phyloP scores from a whole-genome alignment of 2,888 invertebrate species.

The Mimumesa dahlbomi region DNA sequence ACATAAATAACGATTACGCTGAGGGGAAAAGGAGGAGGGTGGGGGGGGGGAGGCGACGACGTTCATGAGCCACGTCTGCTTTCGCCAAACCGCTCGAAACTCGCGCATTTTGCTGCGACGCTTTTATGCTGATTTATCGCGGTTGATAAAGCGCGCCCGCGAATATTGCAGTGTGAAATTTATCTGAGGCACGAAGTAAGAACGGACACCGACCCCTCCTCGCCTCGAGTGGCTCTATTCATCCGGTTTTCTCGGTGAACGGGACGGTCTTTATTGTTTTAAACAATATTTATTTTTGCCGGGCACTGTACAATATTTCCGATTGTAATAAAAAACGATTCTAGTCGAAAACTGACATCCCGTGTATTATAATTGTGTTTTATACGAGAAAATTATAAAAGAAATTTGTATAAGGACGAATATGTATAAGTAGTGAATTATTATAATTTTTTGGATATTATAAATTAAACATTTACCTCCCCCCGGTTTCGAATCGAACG shows the following conservation, averaged over 20 bases:
- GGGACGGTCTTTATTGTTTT: slow-evolving; percentile 11
- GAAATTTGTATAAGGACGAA: too few species aligned
- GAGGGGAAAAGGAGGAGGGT: slow-evolving; percentile 9
- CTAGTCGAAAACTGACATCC: too few species aligned
- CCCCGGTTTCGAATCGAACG: too few species aligned
- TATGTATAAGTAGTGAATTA: too few species aligned
- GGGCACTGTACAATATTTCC: too few species aligned
- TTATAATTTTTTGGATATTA: too few species aligned
- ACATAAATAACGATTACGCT: slow-evolving; percentile 70
- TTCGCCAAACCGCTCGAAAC: slow-evolving; percentile 28
- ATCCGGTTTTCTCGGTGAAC: neutral
- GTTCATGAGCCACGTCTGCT: slow-evolving; percentile 12
- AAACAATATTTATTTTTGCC: slow-evolving; percentile 22
- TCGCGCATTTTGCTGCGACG: slow-evolving; percentile 29
- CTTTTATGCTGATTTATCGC: slow-evolving; percentile 69
- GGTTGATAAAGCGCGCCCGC: slow-evolving; percentile 63
- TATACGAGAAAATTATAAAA: too few species aligned
- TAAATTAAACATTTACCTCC: too few species aligned
- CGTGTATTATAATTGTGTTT: too few species aligned
- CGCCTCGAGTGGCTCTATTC: slow-evolving; percentile 17
- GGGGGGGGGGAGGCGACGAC: too few species aligned
- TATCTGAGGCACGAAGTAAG: slow-evolving; percentile 32
- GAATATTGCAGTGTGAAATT: slow-evolving; percentile 58
- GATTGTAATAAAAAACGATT: too few species aligned
- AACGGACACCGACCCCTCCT: slow-evolving; percentile 8